Percentiles rank a stretch among this genome's conserved stretches.
Conservation (phyloP, 2,797 vertebrate genomes). For the Morus bassanus region DNA sequence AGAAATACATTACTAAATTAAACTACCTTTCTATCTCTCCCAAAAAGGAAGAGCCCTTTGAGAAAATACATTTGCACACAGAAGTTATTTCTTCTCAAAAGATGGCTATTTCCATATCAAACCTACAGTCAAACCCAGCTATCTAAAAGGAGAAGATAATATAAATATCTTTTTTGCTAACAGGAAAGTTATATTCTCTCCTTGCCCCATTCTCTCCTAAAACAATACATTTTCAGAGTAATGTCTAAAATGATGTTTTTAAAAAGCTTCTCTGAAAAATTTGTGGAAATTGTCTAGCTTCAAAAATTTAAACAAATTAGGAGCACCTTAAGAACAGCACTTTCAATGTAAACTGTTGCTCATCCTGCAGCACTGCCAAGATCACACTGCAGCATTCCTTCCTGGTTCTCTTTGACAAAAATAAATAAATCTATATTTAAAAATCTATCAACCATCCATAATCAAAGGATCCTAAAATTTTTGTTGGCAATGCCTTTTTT, state of each 20-base stretch:
- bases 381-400: background rate
- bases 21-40: background rate
- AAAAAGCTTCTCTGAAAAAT: background rate
- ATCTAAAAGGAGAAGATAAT: background rate
- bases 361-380: background rate
- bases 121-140: background rate
- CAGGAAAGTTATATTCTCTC: background rate
- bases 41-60: background rate
- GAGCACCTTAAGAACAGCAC: background rate
- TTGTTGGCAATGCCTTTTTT: background rate
- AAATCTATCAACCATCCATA: background rate
- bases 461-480: background rate
- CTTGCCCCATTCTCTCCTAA: background rate
- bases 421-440: background rate
- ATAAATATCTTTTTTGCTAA: background rate
- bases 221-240: background rate
- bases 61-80: background rate
- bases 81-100: background rate
- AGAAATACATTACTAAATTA: background rate
- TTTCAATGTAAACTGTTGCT: background rate
- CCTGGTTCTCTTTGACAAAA: background rate
- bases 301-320: background rate
- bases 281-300: background rate
- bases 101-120: background rate
- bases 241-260: background rate